A percentile compares a stretch with the other conserved stretches of the same genome.
Conservation (phyloP, 2,113 vertebrate species). For the Saguinus midas region DNA sequence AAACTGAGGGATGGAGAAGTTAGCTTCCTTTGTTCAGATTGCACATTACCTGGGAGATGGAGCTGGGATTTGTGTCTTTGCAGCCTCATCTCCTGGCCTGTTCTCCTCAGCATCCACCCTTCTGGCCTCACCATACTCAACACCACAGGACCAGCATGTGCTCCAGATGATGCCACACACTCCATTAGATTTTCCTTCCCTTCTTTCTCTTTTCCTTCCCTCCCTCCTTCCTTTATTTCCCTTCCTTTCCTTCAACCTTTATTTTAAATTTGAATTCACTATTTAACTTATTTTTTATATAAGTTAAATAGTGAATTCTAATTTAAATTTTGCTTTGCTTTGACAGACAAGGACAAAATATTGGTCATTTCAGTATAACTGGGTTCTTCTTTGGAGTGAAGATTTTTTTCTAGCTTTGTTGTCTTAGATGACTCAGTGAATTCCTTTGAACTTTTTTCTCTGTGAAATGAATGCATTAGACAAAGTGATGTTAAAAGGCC, state of each 20-base stretch:
- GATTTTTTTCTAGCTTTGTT: background rate
- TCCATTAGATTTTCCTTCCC: no score
- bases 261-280: background rate
- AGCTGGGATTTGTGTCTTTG: background rate
- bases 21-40: background rate
- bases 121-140: fast-evolving
- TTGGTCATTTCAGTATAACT: background rate
- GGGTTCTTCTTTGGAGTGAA: background rate
- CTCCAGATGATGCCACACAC: fast-evolving
- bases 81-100: fast-evolving
- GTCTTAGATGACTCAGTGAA: background rate
- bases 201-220: background rate
- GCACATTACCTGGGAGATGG: fast-evolving
- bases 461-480: background rate
- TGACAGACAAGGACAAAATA: background rate
- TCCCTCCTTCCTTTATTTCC: background rate
- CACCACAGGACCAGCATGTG: fast-evolving
- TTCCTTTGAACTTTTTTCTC: background rate
- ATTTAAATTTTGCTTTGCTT: background rate
- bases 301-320: no score
- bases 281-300: background rate
- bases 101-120: fast-evolving
- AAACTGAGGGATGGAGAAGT: background rate
- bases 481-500: background rate
- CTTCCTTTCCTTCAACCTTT: background rate